Evolutionary conservation across 2,797 vertebrate species (phyloP).

Genomic region (Lepilemur septentrionalis): DNA sequence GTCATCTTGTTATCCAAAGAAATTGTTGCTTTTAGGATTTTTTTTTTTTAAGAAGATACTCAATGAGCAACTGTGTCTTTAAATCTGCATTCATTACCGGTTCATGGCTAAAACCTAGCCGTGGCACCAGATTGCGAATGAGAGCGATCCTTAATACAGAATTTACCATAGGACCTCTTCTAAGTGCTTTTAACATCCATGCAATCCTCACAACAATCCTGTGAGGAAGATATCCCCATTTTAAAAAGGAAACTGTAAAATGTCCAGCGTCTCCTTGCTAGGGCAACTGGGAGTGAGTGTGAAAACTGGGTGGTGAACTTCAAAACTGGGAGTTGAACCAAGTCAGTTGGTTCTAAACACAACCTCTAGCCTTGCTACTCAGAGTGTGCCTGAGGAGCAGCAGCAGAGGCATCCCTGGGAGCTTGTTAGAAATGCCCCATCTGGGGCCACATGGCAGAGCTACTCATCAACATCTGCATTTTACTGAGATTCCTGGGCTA

Average conservation of each 20-base stretch:
- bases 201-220: background rate
- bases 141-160: background rate
- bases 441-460: background rate
- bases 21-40: background rate
- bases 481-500: background rate
- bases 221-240: background rate
- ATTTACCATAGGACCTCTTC: background rate
- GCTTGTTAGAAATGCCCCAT: background rate
- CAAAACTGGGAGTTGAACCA: background rate
- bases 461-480: background rate
- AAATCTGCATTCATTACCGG: background rate
- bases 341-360: background rate
- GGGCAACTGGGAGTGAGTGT: background rate
- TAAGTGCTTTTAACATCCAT: background rate
- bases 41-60: background rate
- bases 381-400: background rate
- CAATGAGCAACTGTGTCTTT: background rate
- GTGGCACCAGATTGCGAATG: background rate
- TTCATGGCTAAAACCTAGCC: background rate
- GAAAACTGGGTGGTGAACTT: background rate
- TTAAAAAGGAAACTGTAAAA: background rate
- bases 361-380: background rate
- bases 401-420: too few species aligned
- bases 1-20: background rate
- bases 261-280: background rate